Evolutionary conservation across 2,113 vertebrate species (phyloP).

Genomic region (Mesoclemmys tuberculata): DNA sequence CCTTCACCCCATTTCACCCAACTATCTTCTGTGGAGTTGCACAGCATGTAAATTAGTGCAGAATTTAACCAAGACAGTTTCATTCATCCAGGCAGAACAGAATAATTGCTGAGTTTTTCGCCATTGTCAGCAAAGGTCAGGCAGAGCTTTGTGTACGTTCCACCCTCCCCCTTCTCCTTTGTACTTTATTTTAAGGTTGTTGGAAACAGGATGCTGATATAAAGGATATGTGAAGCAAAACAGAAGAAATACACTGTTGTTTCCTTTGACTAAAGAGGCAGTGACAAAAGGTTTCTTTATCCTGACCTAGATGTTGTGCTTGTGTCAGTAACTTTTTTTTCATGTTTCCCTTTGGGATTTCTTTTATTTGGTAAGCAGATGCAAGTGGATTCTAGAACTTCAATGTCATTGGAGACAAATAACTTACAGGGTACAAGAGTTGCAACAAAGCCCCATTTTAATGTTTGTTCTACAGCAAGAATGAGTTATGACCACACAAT

Average conservation of each 20-base stretch:
- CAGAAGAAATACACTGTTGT: background rate
- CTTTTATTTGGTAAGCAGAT: background rate
- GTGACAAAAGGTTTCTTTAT: background rate
- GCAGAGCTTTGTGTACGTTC: background rate
- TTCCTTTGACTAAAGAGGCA: background rate
- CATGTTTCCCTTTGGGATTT: background rate
- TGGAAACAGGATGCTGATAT: background rate
- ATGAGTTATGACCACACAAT: background rate
- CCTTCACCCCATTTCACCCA: background rate
- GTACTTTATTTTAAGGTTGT: background rate
- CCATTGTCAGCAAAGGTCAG: background rate
- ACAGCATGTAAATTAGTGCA: background rate
- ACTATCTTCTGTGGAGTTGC: background rate
- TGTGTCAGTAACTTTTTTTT: background rate
- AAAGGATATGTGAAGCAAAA: background rate
- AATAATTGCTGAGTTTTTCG: background rate
- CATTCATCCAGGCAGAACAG: background rate
- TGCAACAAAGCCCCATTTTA: background rate
- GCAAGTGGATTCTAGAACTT: background rate
- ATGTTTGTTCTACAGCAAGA: background rate
- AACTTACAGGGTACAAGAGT: background rate
- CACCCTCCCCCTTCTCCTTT: background rate
- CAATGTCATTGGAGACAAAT: background rate
- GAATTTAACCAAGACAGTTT: background rate
- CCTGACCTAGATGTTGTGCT: background rate